Percentiles rank a stretch among this genome's conserved stretches.
Conservation (phyloP, 2,113 vertebrate species). For the Calidris pugnax region DNA sequence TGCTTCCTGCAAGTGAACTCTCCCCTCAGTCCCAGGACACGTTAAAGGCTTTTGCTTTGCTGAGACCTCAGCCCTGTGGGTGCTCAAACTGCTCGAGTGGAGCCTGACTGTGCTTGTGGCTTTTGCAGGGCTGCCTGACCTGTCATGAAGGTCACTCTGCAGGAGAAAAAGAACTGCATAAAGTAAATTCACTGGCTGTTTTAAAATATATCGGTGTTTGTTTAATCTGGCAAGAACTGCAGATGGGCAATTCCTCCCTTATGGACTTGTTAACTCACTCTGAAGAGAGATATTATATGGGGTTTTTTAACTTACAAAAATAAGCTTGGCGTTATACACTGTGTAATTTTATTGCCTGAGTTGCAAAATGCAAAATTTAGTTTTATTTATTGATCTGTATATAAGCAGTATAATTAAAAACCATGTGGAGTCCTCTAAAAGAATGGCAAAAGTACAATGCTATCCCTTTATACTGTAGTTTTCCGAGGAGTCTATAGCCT, state of each 20-base stretch:
- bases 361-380: background rate
- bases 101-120: background rate
- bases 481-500: slow-evolving; percentile 57
- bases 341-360: background rate
- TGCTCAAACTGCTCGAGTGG: background rate
- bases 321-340: background rate
- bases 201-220: background rate
- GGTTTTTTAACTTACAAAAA: background rate
- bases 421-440: background rate
- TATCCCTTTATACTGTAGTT: slow-evolving; percentile 68
- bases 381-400: slow-evolving; percentile 9
- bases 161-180: background rate
- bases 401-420: slow-evolving; percentile 21
- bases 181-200: background rate
- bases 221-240: background rate
- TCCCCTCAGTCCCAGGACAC: background rate
- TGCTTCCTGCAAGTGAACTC: background rate
- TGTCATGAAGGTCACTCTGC: background rate
- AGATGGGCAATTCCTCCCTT: background rate
- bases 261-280: background rate
- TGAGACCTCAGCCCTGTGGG: background rate
- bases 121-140: background rate
- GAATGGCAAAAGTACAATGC: slow-evolving; percentile 45
- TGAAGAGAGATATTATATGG: background rate
- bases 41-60: background rate